These are phyloP conservation scores for Mixornis gularis DNA, from an alignment of 2,113 vertebrate species.

Conservation along the genomic window DNA sequence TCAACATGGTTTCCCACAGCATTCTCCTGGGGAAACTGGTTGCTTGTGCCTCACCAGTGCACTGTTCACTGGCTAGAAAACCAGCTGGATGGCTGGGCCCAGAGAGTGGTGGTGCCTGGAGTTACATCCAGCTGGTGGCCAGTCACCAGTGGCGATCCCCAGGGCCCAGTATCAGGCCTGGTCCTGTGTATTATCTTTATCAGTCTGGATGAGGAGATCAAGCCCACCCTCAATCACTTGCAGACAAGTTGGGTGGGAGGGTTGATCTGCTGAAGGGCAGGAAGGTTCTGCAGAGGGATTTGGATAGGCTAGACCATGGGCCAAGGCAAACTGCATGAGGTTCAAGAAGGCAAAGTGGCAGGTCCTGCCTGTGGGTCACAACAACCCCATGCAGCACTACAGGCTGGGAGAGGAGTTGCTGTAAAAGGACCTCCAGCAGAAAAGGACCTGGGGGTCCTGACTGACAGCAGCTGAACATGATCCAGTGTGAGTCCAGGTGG, in stretches of 20 bases:
- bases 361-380: neutral
- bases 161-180: neutral
- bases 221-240: neutral
- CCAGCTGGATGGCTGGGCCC: rapidly evolving
- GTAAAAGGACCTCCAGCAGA: neutral
- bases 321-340: neutral
- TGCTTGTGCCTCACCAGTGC: neutral
- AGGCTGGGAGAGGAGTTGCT: neutral
- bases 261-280: neutral
- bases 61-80: neutral
- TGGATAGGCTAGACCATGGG: neutral
- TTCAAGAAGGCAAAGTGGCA: rapidly evolving
- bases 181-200: neutral
- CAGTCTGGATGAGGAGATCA: neutral
- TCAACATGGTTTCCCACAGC: neutral
- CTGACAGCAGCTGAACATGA: rapidly evolving
- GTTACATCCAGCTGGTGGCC: neutral
- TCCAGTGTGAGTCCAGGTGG: neutral
- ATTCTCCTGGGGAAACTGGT: neutral
- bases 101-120: neutral
- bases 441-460: neutral
- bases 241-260: neutral
- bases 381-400: rapidly evolving
- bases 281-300: neutral
- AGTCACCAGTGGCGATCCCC: neutral